Evolutionary conservation across 92 coral and sea anemone species (phyloP).

Genomic region (Metridium senile): DNA sequence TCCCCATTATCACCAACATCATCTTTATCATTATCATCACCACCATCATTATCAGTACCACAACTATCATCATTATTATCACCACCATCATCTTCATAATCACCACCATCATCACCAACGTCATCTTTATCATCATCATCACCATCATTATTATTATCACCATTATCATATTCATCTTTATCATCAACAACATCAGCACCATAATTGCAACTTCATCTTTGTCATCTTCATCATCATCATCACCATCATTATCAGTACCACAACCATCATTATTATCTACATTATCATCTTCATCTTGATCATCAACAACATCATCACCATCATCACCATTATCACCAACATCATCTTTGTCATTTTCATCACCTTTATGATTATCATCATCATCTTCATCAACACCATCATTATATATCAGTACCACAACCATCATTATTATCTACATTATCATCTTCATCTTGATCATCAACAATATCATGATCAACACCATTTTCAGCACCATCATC

Average conservation of each 20-base stretch:
- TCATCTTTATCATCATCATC: not conserved
- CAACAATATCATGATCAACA: not conserved
- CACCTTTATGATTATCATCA: not conserved
- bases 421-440: not conserved
- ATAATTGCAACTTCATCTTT: not conserved
- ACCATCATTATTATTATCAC: not conserved
- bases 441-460: not conserved
- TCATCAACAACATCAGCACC: not conserved
- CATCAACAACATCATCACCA: not conserved
- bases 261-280: not conserved
- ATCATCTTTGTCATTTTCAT: not conserved
- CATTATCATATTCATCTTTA: not conserved
- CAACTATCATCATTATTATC: not conserved
- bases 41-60: not conserved
- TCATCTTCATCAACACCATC: not conserved
- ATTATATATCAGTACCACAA: not conserved
- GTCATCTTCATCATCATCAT: not conserved
- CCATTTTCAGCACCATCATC: not conserved
- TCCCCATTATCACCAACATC: not conserved
- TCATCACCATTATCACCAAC: not conserved
- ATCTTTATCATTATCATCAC: not conserved
- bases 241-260: not conserved
- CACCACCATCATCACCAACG: too few species aligned
- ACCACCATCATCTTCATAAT: not conserved
- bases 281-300: not conserved